These are phyloP conservation scores for Griposia aprilina DNA, from an alignment of 2,888 invertebrate species.

Conservation along the genomic window DNA sequence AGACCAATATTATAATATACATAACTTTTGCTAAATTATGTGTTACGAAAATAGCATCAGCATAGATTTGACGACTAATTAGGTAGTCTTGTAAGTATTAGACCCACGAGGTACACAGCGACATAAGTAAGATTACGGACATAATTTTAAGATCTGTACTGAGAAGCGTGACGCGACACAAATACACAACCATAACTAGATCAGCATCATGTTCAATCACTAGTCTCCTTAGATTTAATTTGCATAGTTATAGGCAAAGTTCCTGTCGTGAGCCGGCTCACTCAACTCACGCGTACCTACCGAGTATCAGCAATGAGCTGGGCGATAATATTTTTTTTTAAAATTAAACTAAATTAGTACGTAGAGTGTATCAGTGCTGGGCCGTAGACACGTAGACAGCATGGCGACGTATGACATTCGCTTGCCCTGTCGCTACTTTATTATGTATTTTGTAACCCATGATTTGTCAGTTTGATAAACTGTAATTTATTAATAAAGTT, in stretches of 20 bases:
- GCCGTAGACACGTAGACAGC: slow-evolving; percentile 1
- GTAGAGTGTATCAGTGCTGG: not conserved
- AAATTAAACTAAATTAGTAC: not conserved
- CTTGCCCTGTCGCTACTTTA: not conserved
- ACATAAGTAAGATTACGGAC: not conserved
- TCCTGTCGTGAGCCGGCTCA: not conserved
- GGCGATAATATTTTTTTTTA: not conserved
- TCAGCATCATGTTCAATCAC: not conserved
- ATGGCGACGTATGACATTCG: not conserved
- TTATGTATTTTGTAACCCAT: slow-evolving; percentile 9
- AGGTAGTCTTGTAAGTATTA: not conserved
- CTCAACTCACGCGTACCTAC: not conserved
- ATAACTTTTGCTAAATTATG: not conserved
- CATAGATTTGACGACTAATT: slow-evolving; percentile 12
- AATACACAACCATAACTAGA: not conserved
- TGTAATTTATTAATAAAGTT: slow-evolving; percentile 2
- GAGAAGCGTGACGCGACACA: not conserved
- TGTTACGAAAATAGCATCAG: slow-evolving; percentile 19
- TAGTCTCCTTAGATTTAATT: not conserved
- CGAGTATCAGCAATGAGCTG: not conserved
- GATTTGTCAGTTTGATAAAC: not conserved
- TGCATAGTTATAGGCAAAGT: not conserved
- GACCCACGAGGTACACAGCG: too few relatives aligned
- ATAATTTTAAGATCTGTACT: not conserved
- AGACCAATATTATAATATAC: slow-evolving; percentile 25